phyloP scores from a whole-genome alignment of 2,888 invertebrate genomes.

The Acanthococcus lagerstroemiae region DNA sequence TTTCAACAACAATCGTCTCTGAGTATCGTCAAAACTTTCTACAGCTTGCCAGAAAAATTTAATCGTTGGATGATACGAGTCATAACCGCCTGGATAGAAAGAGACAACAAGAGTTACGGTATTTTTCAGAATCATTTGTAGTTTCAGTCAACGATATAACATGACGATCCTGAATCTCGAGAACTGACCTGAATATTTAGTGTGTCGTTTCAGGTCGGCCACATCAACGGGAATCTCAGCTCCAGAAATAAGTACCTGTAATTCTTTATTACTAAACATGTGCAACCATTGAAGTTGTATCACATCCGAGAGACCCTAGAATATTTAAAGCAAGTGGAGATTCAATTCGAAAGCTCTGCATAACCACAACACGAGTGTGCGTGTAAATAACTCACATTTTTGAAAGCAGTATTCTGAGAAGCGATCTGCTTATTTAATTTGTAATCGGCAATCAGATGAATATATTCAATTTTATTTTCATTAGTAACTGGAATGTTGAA shows the following conservation, averaged over 20 bases:
- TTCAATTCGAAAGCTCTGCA: background rate
- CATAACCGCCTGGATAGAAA: slow-evolving; percentile 66
- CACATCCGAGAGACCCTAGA: slow-evolving; percentile 76
- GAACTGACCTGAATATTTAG: slow-evolving; percentile 67
- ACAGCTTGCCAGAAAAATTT: slow-evolving; percentile 82
- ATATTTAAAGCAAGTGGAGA: slow-evolving; percentile 2
- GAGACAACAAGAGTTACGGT: background rate
- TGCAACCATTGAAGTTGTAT: slow-evolving; percentile 86
- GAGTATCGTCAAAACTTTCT: slow-evolving; percentile 66
- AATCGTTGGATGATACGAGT: slow-evolving; percentile 72
- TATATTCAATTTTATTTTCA: slow-evolving; percentile 89
- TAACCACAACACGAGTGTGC: background rate
- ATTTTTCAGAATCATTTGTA: background rate
- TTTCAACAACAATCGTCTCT: slow-evolving; percentile 78
- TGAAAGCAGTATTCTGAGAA: slow-evolving; percentile 77
- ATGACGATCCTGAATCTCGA: background rate
- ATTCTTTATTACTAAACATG: slow-evolving; percentile 87
- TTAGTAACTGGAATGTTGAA: slow-evolving; percentile 81
- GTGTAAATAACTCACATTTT: slow-evolving; percentile 44
- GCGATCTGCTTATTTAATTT: slow-evolving; percentile 85
- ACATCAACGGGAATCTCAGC: slow-evolving; percentile 89
- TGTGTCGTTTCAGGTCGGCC: slow-evolving; percentile 71
- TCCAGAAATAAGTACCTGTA: slow-evolving; percentile 94
- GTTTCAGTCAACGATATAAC: too few species aligned
- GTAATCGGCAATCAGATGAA: slow-evolving; percentile 91